Conservation (phyloP, 2,797 vertebrate species). For the Galaxias olidus region DNA sequence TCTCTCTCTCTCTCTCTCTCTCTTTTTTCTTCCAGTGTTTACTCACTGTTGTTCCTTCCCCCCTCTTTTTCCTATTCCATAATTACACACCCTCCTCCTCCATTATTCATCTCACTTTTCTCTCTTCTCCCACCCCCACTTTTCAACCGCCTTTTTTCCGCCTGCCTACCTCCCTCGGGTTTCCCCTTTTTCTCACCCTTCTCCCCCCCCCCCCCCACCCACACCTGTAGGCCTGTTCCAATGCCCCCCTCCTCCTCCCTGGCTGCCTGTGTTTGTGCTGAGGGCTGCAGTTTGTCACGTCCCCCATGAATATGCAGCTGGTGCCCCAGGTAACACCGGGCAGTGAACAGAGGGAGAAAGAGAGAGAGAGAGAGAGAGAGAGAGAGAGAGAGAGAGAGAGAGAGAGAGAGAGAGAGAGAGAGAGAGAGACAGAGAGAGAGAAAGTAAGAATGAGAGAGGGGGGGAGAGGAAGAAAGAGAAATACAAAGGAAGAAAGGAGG, state of each 20-base stretch:
- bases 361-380: background rate
- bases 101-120: no score
- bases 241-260: background rate
- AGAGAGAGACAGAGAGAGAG: background rate
- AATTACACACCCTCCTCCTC: background rate
- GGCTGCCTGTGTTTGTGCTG: constrained; percentile 53
- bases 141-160: constrained; percentile 1
- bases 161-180: constrained; percentile 6
- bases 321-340: constrained; percentile 44
- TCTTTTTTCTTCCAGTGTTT: background rate
- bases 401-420: background rate
- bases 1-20: background rate
- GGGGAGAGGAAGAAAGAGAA: constrained; percentile 26
- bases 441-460: constrained; percentile 1
- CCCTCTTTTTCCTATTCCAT: constrained; percentile 13
- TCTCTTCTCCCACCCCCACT: background rate
- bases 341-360: background rate
- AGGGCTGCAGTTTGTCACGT: constrained; percentile 61
- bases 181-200: constrained; percentile 18
- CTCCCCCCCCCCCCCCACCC: background rate
- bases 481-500: constrained; percentile 31
- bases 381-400: constrained; percentile 4
- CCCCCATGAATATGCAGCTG: constrained; percentile 67
- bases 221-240: constrained; percentile 3
- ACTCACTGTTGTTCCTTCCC: constrained; percentile 17